A percentile compares a stretch with the other conserved stretches of the same genome.
These are phyloP conservation scores for Grapholita molesta DNA, from an alignment of 1,140 invertebrate species.

Conservation along the genomic window DNA sequence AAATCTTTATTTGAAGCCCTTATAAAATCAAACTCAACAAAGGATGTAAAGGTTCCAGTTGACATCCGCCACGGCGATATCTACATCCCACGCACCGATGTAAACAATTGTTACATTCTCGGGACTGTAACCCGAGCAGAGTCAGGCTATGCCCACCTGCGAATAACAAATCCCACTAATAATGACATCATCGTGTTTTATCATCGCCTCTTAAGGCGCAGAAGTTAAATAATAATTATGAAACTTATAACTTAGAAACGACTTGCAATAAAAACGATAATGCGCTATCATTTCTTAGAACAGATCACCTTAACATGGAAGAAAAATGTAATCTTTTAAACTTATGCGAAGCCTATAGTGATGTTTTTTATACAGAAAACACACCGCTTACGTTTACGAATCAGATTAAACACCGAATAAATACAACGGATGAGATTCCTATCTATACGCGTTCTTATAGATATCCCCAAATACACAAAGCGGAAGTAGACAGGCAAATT, in stretches of 20 bases:
- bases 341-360: neutral
- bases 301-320: conserved; percentile 2
- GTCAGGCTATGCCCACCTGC: too few species aligned
- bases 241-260: neutral
- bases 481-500: conserved; percentile 17
- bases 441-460: conserved; percentile 22
- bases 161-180: too few species aligned
- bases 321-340: neutral
- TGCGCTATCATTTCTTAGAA: neutral
- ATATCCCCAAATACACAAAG: conserved; percentile 14
- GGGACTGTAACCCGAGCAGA: too few species aligned
- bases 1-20: too few species aligned
- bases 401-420: conserved; percentile 16
- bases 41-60: too few species aligned
- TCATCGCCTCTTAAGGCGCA: neutral
- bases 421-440: conserved; percentile 7
- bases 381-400: conserved; percentile 17
- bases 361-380: conserved; percentile 17
- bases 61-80: too few species aligned
- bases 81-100: too few species aligned
- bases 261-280: neutral
- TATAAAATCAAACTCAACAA: too few species aligned
- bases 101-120: too few species aligned
- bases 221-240: neutral
- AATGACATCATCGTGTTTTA: too few species aligned